These are phyloP conservation scores for Drosophila nr. perissopoda DNA, from an alignment of 2,888 invertebrate species.

Conservation along the genomic window DNA sequence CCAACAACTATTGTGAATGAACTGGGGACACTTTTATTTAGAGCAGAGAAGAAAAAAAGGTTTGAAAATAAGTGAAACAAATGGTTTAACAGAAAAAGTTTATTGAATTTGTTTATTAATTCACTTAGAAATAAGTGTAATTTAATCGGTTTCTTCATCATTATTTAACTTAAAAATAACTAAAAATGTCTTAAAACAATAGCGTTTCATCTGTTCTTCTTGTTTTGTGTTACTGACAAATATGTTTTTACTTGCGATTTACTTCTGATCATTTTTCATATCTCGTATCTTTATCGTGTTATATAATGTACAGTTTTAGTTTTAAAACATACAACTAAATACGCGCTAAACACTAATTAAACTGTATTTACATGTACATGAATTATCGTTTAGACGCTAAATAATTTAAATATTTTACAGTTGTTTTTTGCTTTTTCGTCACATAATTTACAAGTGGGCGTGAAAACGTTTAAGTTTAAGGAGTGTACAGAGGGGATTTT, in stretches of 20 bases:
- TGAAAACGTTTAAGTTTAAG: constrained; percentile 70
- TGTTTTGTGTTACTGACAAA: constrained; percentile 60
- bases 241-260: constrained; percentile 57
- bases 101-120: constrained; percentile 69
- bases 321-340: constrained; percentile 80
- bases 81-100: constrained; percentile 63
- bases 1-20: constrained; percentile 52
- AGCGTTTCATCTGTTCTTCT: constrained; percentile 63
- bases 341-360: constrained; percentile 79
- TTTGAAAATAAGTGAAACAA: constrained; percentile 42
- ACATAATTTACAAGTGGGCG: constrained; percentile 74
- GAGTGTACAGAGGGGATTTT: constrained; percentile 55
- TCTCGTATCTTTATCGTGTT: constrained; percentile 69
- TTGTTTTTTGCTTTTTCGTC: constrained; percentile 55
- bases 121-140: constrained; percentile 76
- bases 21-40: constrained; percentile 16
- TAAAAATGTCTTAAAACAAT: constrained; percentile 78
- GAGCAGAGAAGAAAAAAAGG: constrained; percentile 3
- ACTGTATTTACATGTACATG: constrained; percentile 69
- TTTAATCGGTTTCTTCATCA: constrained; percentile 74
- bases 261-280: constrained; percentile 47
- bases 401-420: constrained; percentile 78
- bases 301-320: constrained; percentile 77
- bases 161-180: constrained; percentile 80
- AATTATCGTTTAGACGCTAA: constrained; percentile 71